Conservation (phyloP, 30 jellyfish, hydroid and myxozoan species). For the Calvadosia cruxmelitensis region DNA sequence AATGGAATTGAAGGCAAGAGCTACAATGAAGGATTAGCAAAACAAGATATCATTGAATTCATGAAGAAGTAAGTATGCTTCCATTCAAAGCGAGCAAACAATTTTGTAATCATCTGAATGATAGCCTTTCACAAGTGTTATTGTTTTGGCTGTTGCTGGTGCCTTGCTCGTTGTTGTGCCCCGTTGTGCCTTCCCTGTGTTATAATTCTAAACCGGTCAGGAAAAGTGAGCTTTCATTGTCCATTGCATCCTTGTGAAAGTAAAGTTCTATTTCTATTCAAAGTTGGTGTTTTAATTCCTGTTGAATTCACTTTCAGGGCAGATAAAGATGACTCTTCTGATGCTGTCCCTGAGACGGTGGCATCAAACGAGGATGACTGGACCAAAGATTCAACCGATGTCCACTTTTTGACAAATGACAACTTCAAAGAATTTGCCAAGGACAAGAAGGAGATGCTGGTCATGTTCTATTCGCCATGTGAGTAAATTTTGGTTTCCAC, state of each 20-base stretch:
- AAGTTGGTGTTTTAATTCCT: not conserved
- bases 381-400: constrained; percentile 45
- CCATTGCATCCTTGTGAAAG: not conserved
- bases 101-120: no score
- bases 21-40: constrained; percentile 54
- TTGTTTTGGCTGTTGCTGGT: no score
- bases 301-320: not conserved
- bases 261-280: constrained; percentile 11
- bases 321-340: not conserved
- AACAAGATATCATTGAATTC: constrained; percentile 38
- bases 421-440: constrained; percentile 14
- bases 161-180: no score
- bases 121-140: no score
- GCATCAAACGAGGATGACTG: constrained; percentile 27
- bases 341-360: constrained; percentile 1
- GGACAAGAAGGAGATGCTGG: constrained; percentile 30
- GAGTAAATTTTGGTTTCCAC: no score
- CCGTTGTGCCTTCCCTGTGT: no score
- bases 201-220: no score
- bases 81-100: no score
- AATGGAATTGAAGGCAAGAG: constrained; percentile 42
- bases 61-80: constrained; percentile 40
- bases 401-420: constrained; percentile 28
- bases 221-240: not conserved
- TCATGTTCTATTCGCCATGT: constrained; percentile 61